Percentiles rank a stretch among this genome's conserved stretches.
Conservation (phyloP, 2,888 invertebrate species). For the Liodrosophila aerea region DNA sequence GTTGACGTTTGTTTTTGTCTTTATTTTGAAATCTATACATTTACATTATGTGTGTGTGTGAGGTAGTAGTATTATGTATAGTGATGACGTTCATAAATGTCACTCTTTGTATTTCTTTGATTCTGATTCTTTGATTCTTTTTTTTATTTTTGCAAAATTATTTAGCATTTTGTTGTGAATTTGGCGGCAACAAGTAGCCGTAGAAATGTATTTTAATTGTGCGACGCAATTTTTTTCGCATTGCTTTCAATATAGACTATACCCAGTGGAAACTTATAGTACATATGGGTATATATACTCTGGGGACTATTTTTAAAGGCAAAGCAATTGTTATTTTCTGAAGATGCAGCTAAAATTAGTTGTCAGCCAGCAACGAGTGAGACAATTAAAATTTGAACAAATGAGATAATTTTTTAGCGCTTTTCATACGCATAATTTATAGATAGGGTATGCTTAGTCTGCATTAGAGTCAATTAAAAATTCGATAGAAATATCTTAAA, state of each 20-base stretch:
- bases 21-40: neutral
- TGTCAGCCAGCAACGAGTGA: constrained; percentile 20
- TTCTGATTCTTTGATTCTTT: neutral
- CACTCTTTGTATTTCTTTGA: neutral
- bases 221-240: constrained; percentile 41
- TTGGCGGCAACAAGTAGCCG: constrained; percentile 45
- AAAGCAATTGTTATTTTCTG: constrained; percentile 24
- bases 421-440: neutral
- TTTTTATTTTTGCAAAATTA: constrained; percentile 20
- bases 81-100: constrained; percentile 26
- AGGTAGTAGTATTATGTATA: constrained; percentile 4
- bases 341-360: constrained; percentile 43
- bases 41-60: neutral
- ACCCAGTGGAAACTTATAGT: neutral
- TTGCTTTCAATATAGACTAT: neutral
- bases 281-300: neutral
- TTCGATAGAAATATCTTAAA: neutral
- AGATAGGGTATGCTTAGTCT: neutral
- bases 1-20: constrained; percentile 25
- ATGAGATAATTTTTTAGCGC: constrained; percentile 6
- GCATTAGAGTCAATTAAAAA: neutral
- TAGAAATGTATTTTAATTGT: constrained; percentile 21
- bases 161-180: constrained; percentile 21
- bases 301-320: constrained; percentile 42
- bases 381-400: constrained; percentile 18